Evolutionary conservation across 2,888 invertebrate species (phyloP).

Genomic region (Thereva nobilitata): DNA sequence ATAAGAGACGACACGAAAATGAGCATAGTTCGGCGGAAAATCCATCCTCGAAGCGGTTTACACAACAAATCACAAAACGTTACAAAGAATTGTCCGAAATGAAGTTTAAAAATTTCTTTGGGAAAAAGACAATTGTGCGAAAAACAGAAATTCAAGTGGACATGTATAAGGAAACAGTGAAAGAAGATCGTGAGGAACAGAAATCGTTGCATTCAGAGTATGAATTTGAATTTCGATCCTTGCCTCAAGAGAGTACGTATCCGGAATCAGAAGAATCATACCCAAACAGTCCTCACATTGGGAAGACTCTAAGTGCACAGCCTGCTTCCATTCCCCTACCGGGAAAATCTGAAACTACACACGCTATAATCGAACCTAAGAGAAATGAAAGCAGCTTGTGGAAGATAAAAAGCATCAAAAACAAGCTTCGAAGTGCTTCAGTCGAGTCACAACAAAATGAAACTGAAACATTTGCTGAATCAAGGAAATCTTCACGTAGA

Average conservation of each 20-base stretch:
- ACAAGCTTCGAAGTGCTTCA: not conserved
- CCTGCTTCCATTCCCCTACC: not conserved
- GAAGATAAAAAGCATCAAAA: conserved; percentile 13
- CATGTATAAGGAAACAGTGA: conserved; percentile 51
- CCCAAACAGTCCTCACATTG: not conserved
- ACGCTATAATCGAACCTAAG: conserved; percentile 7
- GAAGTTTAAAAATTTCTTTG: conserved; percentile 52
- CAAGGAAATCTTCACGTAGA: conserved; percentile 8
- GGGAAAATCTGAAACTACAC: conserved; percentile 17
- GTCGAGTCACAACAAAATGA: conserved; percentile 1
- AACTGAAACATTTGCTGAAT: not conserved
- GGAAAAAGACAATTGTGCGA: conserved; percentile 51
- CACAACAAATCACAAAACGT: conserved; percentile 51
- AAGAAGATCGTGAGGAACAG: conserved; percentile 44
- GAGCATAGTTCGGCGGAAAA: not conserved
- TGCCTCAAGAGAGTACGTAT: not conserved
- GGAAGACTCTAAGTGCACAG: not conserved
- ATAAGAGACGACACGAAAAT: conserved; percentile 18
- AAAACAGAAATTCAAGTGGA: conserved; percentile 52
- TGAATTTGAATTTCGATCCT: conserved; percentile 18
- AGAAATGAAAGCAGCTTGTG: conserved; percentile 37
- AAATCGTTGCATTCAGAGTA: conserved; percentile 44
- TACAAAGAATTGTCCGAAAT: conserved; percentile 54
- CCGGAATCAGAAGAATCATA: not conserved
- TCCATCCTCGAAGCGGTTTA: conserved; percentile 37